Conservation (phyloP, 2,113 vertebrate species). For the Gobius niger region DNA sequence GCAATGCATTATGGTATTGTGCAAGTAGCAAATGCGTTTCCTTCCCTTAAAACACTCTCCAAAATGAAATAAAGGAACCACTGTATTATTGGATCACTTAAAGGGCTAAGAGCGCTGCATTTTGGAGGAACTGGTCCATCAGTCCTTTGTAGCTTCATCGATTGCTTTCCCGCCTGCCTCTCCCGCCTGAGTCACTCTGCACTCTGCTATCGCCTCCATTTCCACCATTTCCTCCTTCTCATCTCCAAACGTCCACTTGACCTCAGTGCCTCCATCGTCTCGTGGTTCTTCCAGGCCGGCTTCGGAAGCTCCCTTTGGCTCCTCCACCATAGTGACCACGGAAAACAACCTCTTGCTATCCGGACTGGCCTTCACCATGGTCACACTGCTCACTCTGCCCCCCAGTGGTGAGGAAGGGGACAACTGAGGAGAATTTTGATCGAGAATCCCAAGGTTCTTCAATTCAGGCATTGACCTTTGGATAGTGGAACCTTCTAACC, state of each 20-base stretch:
- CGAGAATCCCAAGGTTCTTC: constrained; percentile 34
- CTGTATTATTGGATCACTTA: no score
- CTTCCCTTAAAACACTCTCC: no score
- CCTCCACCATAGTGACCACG: constrained; percentile 55
- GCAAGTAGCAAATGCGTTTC: no score
- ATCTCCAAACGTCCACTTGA: constrained; percentile 1
- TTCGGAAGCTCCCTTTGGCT: constrained; percentile 1
- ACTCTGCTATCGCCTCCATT: constrained; percentile 66
- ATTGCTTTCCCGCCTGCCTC: not conserved
- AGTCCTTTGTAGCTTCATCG: no score
- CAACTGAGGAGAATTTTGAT: constrained; percentile 5
- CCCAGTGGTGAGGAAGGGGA: constrained; percentile 32
- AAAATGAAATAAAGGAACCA: no score
- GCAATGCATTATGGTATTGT: no score
- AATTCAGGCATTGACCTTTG: constrained; percentile 23
- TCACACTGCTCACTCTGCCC: constrained; percentile 22
- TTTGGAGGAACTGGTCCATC: no score
- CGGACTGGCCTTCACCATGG: constrained; percentile 47
- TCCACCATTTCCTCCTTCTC: constrained; percentile 62
- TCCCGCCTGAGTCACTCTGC: constrained; percentile 47
- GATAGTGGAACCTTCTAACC: not conserved
- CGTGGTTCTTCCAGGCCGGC: not conserved
- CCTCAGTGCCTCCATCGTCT: constrained; percentile 4
- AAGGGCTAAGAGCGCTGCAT: no score
- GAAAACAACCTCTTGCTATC: constrained; percentile 60